Conservation (phyloP, 2,888 invertebrate species). For the Mythimna albipuncta region DNA sequence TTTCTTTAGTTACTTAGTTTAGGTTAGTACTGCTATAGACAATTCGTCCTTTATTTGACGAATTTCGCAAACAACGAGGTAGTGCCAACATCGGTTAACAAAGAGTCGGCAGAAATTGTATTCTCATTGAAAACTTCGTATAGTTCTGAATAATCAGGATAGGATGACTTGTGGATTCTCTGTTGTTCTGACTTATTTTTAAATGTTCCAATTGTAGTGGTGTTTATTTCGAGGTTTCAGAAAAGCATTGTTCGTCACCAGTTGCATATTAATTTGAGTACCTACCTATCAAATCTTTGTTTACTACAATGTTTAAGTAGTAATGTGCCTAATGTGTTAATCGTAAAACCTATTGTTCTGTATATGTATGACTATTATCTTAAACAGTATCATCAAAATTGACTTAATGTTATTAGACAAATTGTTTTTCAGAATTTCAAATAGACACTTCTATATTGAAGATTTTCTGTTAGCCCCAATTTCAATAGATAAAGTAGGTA, state of each 20-base stretch:
- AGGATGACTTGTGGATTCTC: constrained; percentile 19
- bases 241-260: constrained; percentile 1
- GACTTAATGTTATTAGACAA: neutral
- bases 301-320: neutral
- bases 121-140: constrained; percentile 2
- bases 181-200: constrained; percentile 5
- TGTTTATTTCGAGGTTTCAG: constrained; percentile 12
- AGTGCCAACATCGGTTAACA: constrained; percentile 7
- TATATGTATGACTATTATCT: too few relatives aligned
- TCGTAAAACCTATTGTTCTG: neutral
- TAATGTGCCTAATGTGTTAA: neutral
- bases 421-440: neutral
- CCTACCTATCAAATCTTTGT: neutral
- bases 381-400: too few relatives aligned
- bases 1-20: neutral
- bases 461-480: neutral
- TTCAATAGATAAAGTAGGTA: neutral
- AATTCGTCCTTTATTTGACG: neutral
- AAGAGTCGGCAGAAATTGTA: neutral
- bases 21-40: too few relatives aligned
- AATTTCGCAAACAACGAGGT: neutral
- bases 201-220: constrained; percentile 5
- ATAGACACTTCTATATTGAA: neutral
- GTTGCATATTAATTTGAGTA: neutral
- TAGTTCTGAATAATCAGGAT: constrained; percentile 8